phyloP scores from a whole-genome alignment of 2,797 vertebrate species.

The Monodelphis domestica region DNA sequence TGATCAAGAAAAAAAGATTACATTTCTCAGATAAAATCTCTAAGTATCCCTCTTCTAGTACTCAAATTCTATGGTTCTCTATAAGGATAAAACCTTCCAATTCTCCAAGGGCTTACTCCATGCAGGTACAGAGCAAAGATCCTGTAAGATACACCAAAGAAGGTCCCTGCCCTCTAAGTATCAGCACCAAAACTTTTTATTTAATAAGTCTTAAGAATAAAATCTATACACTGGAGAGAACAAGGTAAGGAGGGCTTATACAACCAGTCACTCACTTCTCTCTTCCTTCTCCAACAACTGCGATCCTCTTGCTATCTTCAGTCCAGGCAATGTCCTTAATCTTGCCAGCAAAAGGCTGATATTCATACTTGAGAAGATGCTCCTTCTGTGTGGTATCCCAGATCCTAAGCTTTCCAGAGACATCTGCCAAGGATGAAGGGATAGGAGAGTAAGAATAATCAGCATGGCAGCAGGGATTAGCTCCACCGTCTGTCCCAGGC shows the following conservation, averaged over 20 bases:
- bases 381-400: slow-evolving; percentile 99
- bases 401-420: slow-evolving; percentile 95
- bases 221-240: neutral
- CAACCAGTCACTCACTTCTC: slow-evolving; percentile 91
- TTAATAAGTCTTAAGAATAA: neutral
- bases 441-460: neutral
- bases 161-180: neutral
- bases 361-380: slow-evolving; percentile 97
- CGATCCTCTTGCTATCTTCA: slow-evolving; percentile 96
- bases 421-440: slow-evolving; percentile 84
- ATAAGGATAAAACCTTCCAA: neutral
- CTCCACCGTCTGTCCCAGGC: neutral
- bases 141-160: neutral
- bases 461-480: neutral
- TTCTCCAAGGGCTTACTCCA: neutral
- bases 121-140: too few relatives aligned
- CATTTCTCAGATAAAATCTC: neutral
- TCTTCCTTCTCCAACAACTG: slow-evolving; percentile 94
- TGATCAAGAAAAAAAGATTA: neutral
- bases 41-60: neutral
- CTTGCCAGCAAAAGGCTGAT: slow-evolving; percentile 93
- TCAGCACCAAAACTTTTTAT: neutral
- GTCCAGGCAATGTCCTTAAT: slow-evolving; percentile 98
- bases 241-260: neutral
- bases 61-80: too few relatives aligned